These are phyloP conservation scores for Microtus oregoni DNA, from an alignment of 2,113 vertebrate genomes.

Conservation along the genomic window DNA sequence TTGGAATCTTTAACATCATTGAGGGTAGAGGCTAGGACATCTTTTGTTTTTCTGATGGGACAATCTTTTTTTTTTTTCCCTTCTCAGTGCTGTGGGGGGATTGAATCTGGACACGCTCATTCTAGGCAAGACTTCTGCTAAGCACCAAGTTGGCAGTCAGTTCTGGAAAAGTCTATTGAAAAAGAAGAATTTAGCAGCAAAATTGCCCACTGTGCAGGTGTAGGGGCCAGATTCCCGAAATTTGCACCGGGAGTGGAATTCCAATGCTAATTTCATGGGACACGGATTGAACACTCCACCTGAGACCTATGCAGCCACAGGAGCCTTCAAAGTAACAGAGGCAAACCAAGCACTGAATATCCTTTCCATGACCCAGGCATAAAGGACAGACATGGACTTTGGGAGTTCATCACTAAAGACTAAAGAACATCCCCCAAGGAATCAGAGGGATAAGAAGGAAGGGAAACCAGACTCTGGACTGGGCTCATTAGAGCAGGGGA, in stretches of 20 bases:
- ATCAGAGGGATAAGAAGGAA: neutral
- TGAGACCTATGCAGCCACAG: neutral
- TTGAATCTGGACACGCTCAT: neutral
- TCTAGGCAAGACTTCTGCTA: neutral
- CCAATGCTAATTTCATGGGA: neutral
- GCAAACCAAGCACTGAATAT: neutral
- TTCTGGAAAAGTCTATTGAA: neutral
- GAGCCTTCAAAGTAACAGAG: neutral
- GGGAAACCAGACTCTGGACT: neutral
- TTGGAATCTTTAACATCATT: neutral
- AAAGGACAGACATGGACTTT: too few relatives aligned
- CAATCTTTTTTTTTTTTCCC: neutral
- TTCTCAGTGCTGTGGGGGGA: fast-evolving
- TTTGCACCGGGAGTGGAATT: neutral
- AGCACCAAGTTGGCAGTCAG: neutral
- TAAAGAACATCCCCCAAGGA: neutral
- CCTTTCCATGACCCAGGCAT: neutral
- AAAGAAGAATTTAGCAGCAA: neutral
- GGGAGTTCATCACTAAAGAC: neutral
- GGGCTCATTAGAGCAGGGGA: neutral
- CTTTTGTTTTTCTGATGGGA: neutral
- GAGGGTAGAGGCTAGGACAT: neutral
- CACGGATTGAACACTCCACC: neutral
- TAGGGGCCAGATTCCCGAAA: neutral
- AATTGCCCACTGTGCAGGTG: neutral